Conservation (phyloP, 2,113 vertebrate species). For the Bufo gargarizans region DNA sequence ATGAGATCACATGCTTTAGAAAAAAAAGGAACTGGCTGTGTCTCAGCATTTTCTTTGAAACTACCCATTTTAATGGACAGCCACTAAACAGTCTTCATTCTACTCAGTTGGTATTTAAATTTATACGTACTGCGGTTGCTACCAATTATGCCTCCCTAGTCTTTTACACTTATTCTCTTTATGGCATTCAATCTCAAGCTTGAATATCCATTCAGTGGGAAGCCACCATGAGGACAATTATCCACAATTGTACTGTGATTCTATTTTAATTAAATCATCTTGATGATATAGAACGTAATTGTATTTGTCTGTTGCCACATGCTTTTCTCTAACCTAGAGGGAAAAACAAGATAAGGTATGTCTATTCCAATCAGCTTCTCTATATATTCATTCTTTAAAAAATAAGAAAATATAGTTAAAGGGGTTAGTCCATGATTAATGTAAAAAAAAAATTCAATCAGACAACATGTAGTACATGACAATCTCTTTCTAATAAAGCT, state of each 20-base stretch:
- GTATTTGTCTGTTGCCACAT: conserved; percentile 52
- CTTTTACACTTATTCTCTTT: conserved; percentile 52
- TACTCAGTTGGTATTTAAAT: conserved; percentile 55
- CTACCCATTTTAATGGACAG: conserved; percentile 49
- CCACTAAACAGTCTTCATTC: conserved; percentile 39
- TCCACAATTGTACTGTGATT: conserved; percentile 50
- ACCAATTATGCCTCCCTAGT: conserved; percentile 51
- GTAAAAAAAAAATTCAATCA: too few relatives aligned
- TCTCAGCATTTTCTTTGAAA: conserved; percentile 49
- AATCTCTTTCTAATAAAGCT: too few relatives aligned
- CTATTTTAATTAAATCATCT: conserved; percentile 55
- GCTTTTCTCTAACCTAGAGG: conserved; percentile 30
- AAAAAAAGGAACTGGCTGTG: conserved; percentile 23
- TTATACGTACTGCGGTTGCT: conserved; percentile 54
- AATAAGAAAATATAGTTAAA: not conserved
- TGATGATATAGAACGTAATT: conserved; percentile 53
- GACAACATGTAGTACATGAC: too few relatives aligned
- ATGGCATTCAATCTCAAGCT: conserved; percentile 53
- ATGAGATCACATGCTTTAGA: conserved; percentile 22
- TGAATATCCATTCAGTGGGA: conserved; percentile 56
- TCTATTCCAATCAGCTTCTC: conserved; percentile 15
- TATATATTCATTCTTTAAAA: not conserved
- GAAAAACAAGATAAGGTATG: conserved; percentile 1
- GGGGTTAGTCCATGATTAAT: too few relatives aligned
- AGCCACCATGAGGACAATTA: conserved; percentile 56